Conservation (phyloP, 1,140 invertebrate species). For the Magallana angulata region DNA sequence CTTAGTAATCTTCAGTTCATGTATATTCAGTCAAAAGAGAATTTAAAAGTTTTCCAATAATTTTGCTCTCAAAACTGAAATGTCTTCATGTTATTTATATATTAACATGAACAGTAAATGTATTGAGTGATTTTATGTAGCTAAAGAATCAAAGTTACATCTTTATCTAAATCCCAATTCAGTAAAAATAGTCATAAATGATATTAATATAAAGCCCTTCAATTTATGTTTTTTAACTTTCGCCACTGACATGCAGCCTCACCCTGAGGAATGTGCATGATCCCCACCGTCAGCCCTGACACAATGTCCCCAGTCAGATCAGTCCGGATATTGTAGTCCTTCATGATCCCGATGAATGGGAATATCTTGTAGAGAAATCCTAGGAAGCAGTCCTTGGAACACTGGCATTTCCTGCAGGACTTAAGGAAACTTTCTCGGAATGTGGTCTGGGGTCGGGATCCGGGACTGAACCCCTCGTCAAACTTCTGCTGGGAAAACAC, state of each 20-base stretch:
- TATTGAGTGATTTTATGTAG: too few species aligned
- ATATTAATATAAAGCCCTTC: too few species aligned
- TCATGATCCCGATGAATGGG: constrained; percentile 75
- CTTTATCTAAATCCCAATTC: too few species aligned
- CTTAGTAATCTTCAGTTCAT: too few species aligned
- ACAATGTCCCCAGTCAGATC: constrained; percentile 79
- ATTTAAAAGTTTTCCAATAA: too few species aligned
- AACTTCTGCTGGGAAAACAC: constrained; percentile 77
- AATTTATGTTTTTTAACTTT: too few species aligned
- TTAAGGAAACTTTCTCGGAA: constrained; percentile 58
- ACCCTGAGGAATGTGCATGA: constrained; percentile 83
- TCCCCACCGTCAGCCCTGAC: constrained; percentile 81
- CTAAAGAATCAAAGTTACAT: too few species aligned
- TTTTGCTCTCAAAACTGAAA: too few species aligned
- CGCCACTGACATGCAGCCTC: constrained; percentile 57
- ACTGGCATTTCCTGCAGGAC: constrained; percentile 65
- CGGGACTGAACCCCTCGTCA: constrained; percentile 73
- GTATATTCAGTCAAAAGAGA: too few species aligned
- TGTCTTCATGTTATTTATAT: too few species aligned
- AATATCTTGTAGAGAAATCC: constrained; percentile 68
- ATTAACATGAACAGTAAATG: too few species aligned
- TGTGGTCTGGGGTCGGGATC: constrained; percentile 54
- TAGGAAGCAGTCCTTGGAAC: constrained; percentile 66
- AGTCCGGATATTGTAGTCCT: constrained; percentile 74
- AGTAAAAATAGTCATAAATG: too few species aligned